Percentiles rank a stretch among this genome's conserved stretches.
phyloP scores from a whole-genome alignment of 2,113 vertebrate species.

The Spea bombifrons region DNA sequence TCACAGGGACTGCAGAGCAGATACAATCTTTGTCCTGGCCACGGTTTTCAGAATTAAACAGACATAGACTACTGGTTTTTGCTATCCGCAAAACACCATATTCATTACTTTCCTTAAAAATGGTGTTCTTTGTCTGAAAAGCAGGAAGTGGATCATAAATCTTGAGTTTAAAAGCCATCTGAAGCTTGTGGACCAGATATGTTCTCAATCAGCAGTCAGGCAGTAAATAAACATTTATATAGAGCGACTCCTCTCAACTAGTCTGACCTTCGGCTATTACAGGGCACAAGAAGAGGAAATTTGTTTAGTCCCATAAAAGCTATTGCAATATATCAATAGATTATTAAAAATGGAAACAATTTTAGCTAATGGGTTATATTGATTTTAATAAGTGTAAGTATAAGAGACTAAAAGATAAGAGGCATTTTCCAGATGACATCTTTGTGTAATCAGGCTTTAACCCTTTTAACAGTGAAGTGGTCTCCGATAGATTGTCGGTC shows the following conservation, averaged over 20 bases:
- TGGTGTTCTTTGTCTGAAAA: conserved; percentile 65
- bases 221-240: conserved; percentile 79
- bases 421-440: conserved; percentile 52
- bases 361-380: conserved; percentile 74
- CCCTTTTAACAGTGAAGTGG: background rate
- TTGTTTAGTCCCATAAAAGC: conserved; percentile 79
- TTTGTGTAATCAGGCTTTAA: conserved; percentile 45
- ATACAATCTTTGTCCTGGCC: no score
- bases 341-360: conserved; percentile 74
- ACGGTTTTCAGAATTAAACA: no score
- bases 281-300: conserved; percentile 74
- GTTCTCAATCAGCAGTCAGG: conserved; percentile 78
- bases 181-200: conserved; percentile 72
- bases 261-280: conserved; percentile 69
- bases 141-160: conserved; percentile 74
- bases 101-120: conserved; percentile 67
- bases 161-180: conserved; percentile 73
- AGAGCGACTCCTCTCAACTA: conserved; percentile 66
- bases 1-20: no score
- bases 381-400: conserved; percentile 78
- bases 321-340: conserved; percentile 75
- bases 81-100: conserved; percentile 61
- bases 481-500: background rate
- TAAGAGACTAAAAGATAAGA: conserved; percentile 68
- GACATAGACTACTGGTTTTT: no score